Conservation (phyloP, 2,113 vertebrate genomes). For the Vidua macroura region DNA sequence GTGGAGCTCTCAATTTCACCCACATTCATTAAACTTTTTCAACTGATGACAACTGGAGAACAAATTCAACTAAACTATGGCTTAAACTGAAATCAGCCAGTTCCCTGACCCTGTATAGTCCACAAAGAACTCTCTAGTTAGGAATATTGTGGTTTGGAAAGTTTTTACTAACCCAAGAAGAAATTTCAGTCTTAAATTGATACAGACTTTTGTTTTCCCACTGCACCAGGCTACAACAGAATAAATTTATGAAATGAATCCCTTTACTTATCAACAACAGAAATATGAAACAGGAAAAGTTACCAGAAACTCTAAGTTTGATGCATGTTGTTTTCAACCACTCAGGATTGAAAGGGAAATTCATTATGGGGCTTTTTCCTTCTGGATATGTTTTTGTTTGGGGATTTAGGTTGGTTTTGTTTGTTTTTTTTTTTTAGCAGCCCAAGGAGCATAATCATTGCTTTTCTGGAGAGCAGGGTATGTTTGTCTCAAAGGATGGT, state of each 20-base stretch:
- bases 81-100: neutral
- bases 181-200: neutral
- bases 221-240: neutral
- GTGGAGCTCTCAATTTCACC: neutral
- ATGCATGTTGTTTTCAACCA: neutral
- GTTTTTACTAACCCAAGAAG: neutral
- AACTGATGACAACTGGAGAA: neutral
- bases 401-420: neutral
- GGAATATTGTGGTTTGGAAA: neutral
- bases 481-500: neutral
- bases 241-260: neutral
- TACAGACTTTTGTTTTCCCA: neutral
- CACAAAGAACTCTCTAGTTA: neutral
- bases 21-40: neutral
- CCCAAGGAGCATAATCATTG: neutral
- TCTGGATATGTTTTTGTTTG: neutral
- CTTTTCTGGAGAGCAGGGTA: neutral
- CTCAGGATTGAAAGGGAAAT: neutral
- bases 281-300: neutral
- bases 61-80: neutral
- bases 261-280: neutral
- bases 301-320: neutral
- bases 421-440: neutral
- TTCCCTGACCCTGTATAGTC: fast-evolving
- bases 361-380: neutral